Percentiles rank a stretch among this genome's conserved stretches.
Conservation (phyloP, 2,888 invertebrate species). For the Dexiosoma caninum region DNA sequence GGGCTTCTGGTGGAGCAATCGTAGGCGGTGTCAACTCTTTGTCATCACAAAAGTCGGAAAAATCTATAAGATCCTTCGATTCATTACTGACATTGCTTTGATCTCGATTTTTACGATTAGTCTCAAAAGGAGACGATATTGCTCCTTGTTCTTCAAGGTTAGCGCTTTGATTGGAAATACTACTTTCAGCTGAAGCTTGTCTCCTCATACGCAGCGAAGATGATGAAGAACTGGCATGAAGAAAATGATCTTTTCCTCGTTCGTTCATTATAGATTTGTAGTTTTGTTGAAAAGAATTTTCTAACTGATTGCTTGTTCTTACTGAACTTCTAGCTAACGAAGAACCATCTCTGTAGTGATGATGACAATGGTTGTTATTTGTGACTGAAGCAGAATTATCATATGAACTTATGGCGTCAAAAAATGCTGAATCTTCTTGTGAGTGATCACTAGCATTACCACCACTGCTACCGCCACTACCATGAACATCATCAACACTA, state of each 20-base stretch:
- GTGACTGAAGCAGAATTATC: slow-evolving; percentile 65
- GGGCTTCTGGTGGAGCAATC: slow-evolving; percentile 24
- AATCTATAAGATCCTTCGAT: slow-evolving; percentile 75
- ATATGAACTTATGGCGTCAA: slow-evolving; percentile 72
- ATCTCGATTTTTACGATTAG: slow-evolving; percentile 36
- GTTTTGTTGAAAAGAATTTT: slow-evolving; percentile 76
- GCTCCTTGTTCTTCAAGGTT: slow-evolving; percentile 72
- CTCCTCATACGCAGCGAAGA: slow-evolving; percentile 71
- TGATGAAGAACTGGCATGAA: slow-evolving; percentile 67
- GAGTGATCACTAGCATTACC: slow-evolving; percentile 73
- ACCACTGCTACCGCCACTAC: slow-evolving; percentile 72
- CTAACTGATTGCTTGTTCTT: slow-evolving; percentile 75
- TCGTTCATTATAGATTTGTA: slow-evolving; percentile 74
- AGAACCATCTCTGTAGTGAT: slow-evolving; percentile 71
- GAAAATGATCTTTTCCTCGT: slow-evolving; percentile 70
- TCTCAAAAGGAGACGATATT: slow-evolving; percentile 11
- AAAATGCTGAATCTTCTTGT: slow-evolving; percentile 76
- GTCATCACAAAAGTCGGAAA: slow-evolving; percentile 74
- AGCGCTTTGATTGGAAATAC: slow-evolving; percentile 77
- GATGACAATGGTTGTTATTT: slow-evolving; percentile 53
- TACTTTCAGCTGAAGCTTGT: slow-evolving; percentile 78
- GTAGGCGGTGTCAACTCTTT: slow-evolving; percentile 55
- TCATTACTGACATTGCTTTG: slow-evolving; percentile 48
- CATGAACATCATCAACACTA: slow-evolving; percentile 67
- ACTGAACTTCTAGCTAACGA: slow-evolving; percentile 76